Conservation (phyloP, 2,888 invertebrate genomes). For the Agelastica alni region DNA sequence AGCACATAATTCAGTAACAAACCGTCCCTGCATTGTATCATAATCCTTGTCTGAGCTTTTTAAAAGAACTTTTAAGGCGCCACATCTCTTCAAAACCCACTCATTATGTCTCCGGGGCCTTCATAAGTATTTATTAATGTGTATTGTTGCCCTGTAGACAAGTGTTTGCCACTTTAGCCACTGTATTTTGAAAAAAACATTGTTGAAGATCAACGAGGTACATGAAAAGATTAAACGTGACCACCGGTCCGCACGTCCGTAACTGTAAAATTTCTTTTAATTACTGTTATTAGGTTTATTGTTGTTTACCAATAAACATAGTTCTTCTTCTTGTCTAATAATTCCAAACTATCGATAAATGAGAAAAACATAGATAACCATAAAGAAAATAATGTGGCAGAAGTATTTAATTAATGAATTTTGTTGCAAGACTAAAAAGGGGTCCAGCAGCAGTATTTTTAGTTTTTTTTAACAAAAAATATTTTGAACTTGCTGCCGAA, state of each 20-base stretch:
- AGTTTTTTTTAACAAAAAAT: neutral
- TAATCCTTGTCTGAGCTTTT: slow-evolving; percentile 41
- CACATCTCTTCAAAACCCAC: slow-evolving; percentile 46
- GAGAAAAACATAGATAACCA: neutral
- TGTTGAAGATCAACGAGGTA: slow-evolving; percentile 39
- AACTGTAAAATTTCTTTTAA: no score
- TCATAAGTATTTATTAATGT: slow-evolving; percentile 49
- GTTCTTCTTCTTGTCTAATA: neutral
- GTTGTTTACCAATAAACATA: no score
- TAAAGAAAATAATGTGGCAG: no score
- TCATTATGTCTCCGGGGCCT: slow-evolving; percentile 47
- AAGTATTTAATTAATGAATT: no score
- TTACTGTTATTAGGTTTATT: no score
- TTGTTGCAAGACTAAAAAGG: no score
- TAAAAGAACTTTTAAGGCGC: slow-evolving; percentile 43
- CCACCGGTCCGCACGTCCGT: neutral
- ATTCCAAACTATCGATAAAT: neutral
- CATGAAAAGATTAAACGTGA: slow-evolving; percentile 38
- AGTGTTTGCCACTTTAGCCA: slow-evolving; percentile 50
- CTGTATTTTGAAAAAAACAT: slow-evolving; percentile 25
- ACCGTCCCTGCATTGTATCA: slow-evolving; percentile 17
- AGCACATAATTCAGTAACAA: no score
- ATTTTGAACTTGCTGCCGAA: no score
- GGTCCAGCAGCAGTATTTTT: no score
- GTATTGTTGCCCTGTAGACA: slow-evolving; percentile 45